Conservation (phyloP, 1,140 invertebrate species). For the Sycobia sp. region DNA sequence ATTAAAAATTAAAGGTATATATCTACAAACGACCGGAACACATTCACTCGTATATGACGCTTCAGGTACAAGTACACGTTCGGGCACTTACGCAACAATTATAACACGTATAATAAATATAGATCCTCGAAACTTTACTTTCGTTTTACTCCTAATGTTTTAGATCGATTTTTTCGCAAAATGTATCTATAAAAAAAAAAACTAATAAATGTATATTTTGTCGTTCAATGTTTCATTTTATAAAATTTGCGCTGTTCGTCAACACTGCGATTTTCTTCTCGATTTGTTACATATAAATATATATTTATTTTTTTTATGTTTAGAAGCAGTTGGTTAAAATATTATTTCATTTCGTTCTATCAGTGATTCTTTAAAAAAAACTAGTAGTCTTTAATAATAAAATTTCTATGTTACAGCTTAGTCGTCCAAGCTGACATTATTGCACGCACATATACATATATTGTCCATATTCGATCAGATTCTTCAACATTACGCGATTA, state of each 20-base stretch:
- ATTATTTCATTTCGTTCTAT: conserved; percentile 6
- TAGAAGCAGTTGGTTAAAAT: no score
- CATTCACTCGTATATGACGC: conserved; percentile 20
- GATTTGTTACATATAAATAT: no score
- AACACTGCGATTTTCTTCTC: not conserved
- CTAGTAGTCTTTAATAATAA: no score
- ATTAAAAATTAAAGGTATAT: conserved; percentile 9
- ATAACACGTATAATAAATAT: conserved; percentile 6
- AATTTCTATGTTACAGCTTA: no score
- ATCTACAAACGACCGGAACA: conserved; percentile 20
- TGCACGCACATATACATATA: no score
- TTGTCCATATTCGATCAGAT: no score
- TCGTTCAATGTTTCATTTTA: conserved; percentile 1
- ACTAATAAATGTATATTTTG: conserved; percentile 14
- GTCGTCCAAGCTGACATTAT: no score
- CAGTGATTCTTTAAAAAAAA: conserved; percentile 8
- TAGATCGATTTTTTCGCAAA: no score
- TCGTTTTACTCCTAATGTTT: not conserved
- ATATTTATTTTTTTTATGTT: no score
- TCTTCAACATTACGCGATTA: no score
- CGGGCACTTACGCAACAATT: not conserved
- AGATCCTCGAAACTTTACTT: not conserved
- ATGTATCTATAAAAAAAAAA: no score
- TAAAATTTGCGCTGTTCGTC: conserved; percentile 3
- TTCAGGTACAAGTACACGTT: conserved; percentile 19